phyloP scores from a whole-genome alignment of 2,888 invertebrate genomes.

The Subacronicta megacephala region DNA sequence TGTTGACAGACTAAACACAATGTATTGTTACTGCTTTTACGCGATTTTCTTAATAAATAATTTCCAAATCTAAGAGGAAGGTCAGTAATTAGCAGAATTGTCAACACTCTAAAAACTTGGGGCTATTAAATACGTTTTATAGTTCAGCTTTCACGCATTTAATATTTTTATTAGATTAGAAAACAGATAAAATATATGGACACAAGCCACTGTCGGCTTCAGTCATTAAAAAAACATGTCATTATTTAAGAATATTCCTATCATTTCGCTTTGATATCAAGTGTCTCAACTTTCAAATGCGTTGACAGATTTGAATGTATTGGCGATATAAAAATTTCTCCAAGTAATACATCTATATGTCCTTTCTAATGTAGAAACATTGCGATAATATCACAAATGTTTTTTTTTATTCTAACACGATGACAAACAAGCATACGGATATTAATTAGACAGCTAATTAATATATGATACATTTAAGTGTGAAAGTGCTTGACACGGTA shows the following conservation, averaged over 20 bases:
- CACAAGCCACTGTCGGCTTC: constrained; percentile 1
- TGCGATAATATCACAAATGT: constrained; percentile 5
- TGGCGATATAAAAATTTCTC: constrained; percentile 41
- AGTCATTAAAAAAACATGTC: constrained; percentile 2
- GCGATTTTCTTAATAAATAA: too few species aligned
- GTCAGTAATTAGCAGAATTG: too few species aligned
- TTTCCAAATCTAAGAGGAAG: too few species aligned
- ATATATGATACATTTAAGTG: too few species aligned
- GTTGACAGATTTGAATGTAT: constrained; percentile 28
- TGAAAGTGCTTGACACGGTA: not conserved
- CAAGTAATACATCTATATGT: constrained; percentile 13
- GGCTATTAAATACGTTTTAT: not conserved
- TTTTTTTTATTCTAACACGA: too few species aligned
- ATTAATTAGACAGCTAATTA: too few species aligned
- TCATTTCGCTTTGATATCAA: constrained; percentile 24
- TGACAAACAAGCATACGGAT: too few species aligned
- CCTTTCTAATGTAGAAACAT: constrained; percentile 25
- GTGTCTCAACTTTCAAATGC: constrained; percentile 31
- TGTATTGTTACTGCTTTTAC: too few species aligned
- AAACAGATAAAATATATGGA: not conserved
- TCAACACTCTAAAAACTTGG: too few species aligned
- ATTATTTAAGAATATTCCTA: constrained; percentile 9
- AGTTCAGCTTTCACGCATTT: not conserved
- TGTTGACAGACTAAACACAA: too few species aligned
- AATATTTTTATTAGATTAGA: not conserved